Base-by-base conservation (phyloP, 2,888 invertebrate species). In the Xestia sexstrigata region DNA sequence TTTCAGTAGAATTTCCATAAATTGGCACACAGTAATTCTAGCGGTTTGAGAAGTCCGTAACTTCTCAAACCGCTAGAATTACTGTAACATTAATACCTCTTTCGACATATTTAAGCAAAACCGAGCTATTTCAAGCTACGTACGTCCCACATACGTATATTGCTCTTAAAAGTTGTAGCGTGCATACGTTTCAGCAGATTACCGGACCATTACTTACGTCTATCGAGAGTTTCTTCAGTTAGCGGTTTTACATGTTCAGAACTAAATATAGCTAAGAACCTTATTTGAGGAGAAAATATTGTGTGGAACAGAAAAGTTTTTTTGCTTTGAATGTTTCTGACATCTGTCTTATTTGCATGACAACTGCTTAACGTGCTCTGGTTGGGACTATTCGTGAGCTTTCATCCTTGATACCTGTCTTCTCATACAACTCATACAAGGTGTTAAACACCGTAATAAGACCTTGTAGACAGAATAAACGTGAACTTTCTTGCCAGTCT, bases 161-260 rank as follows among this genome's bases (percentile, higher is more conserved):
- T 72, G 63, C 82, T 58, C 13, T 70, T 67, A 77, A 82, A 81
- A 74, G 26, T 85, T 81, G 70, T 73, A 74, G 60, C n/a, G 20
- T 85, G 77, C 77, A 85, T 76, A 80, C 74, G 65, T 74, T 80
- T 69, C 15, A 68, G 52, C 73, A 81, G 76, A 80, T 80, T 76
- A 84, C 74, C 23, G 70, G n/a, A 69, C 73, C 81, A 80, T 83
- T 76, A 81, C 76, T 72, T 76, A 77, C 65, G 71, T 62, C 68
- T 45, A 68, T 72, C 66, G 70, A 49, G 66, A 49, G 58, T 42
- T 17, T 68, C 76, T 71, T 66, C 47, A 76, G 52, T 74, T 71
- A 62, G 69, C 45, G 60, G 35, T 62, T 80, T 68, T 66, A 70
- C 20, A 35, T 26, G 52, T 55, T 52, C 13, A 60, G 49, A 45